A percentile compares a stretch with the other conserved stretches of the same genome.
phyloP scores from a whole-genome alignment of 1,140 invertebrate species.

The Bombus terrestris region DNA sequence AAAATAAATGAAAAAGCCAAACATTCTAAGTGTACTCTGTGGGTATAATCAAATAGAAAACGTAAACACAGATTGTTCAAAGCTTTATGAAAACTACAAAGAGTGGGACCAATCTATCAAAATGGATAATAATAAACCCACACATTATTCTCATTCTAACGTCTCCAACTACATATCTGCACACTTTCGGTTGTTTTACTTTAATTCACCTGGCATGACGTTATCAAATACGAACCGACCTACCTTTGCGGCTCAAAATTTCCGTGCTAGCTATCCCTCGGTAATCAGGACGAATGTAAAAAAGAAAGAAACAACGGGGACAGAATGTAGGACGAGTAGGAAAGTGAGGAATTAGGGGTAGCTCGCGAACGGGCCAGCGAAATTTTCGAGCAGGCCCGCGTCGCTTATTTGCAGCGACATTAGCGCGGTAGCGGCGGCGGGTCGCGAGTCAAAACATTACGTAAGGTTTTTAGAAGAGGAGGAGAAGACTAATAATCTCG shows the following conservation, averaged over 20 bases:
- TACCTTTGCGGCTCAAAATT: background rate
- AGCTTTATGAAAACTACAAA: too few species aligned
- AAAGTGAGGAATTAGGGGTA: background rate
- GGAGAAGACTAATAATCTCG: conserved; percentile 81
- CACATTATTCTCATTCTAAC: too few species aligned
- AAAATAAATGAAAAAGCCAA: too few species aligned
- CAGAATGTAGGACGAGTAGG: background rate
- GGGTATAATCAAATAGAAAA: too few species aligned
- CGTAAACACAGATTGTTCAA: too few species aligned
- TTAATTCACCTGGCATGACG: background rate
- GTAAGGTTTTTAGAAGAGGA: conserved; percentile 73
- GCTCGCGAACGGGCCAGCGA: background rate
- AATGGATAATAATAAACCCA: too few species aligned
- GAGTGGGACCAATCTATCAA: too few species aligned
- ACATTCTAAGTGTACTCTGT: too few species aligned
- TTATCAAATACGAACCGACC: background rate
- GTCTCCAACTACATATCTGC: too few species aligned
- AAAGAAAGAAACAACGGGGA: background rate
- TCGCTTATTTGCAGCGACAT: conserved; percentile 58
- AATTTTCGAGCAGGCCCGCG: conserved; percentile 23
- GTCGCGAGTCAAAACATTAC: conserved; percentile 74
- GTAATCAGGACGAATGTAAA: background rate
- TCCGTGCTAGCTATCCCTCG: background rate
- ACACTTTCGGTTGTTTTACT: background rate
- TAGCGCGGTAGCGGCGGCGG: conserved; percentile 43